A percentile compares a stretch with the other conserved stretches of the same genome.
Conservation (phyloP, 2,113 vertebrate genomes). For the Ceyx melanurus region DNA sequence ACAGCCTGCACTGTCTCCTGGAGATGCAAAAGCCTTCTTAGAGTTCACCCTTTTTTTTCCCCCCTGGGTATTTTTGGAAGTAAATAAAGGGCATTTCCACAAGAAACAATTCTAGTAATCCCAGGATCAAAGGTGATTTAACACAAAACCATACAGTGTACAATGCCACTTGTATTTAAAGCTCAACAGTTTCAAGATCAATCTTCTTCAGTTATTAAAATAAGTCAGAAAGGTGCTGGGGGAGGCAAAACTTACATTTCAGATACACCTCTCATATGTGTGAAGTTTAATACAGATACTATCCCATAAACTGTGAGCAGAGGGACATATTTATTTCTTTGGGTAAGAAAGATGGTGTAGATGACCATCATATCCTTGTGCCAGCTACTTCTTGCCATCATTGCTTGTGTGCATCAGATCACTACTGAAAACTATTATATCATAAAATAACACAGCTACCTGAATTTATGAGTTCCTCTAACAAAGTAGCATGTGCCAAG, state of each 20-base stretch:
- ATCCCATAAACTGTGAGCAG: constrained; percentile 1
- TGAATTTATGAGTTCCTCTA: background rate
- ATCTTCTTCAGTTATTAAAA: background rate
- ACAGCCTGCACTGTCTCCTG: background rate
- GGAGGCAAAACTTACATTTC: background rate
- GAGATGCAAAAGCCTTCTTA: background rate
- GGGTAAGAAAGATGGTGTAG: background rate
- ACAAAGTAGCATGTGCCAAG: background rate
- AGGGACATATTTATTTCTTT: background rate
- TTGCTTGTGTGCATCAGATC: background rate
- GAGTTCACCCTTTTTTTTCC: background rate
- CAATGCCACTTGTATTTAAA: background rate
- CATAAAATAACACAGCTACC: constrained; percentile 8
- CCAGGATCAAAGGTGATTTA: background rate
- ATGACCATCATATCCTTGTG: background rate
- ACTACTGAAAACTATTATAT: background rate
- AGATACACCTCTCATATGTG: background rate
- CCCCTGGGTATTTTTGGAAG: background rate
- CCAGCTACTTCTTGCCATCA: too few relatives aligned
- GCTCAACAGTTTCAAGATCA: background rate
- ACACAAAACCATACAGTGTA: background rate
- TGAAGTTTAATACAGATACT: background rate
- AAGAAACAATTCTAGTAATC: background rate
- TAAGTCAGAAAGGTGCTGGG: background rate
- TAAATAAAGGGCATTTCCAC: background rate